Conservation (phyloP, 2,888 invertebrate species). For the Germaria angustata region DNA sequence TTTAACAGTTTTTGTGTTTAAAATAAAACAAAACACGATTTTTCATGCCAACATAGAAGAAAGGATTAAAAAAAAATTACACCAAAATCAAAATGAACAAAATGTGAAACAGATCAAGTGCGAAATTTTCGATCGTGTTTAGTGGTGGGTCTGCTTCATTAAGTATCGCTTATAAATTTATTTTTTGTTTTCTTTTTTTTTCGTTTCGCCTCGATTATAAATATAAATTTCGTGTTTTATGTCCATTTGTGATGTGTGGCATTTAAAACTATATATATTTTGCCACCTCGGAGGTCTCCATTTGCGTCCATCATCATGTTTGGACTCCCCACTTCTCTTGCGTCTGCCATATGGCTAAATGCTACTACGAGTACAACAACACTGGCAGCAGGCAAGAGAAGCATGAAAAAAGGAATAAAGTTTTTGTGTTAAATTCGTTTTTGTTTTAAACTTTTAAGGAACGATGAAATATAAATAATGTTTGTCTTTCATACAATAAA, state of each 20-base stretch:
- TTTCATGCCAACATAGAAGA: not conserved
- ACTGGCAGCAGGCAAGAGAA: not conserved
- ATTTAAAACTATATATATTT: conserved; percentile 47
- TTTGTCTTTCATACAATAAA: conserved; percentile 51
- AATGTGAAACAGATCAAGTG: conserved; percentile 60
- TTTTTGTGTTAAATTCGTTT: not conserved
- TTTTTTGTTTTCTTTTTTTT: not conserved
- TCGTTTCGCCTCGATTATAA: conserved; percentile 21
- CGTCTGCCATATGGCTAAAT: not conserved
- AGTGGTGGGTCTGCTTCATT: conserved; percentile 29
- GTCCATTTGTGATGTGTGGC: conserved; percentile 37
- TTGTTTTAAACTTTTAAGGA: conserved; percentile 31
- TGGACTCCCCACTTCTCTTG: not conserved
- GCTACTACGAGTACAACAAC: not conserved
- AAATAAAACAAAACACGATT: conserved; percentile 42
- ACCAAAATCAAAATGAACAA: conserved; percentile 34
- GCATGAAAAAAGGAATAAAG: not conserved
- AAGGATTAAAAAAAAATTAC: conserved; percentile 41
- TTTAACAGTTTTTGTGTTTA: conserved; percentile 58
- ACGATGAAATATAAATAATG: conserved; percentile 39
- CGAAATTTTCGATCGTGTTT: conserved; percentile 47
- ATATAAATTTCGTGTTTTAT: conserved; percentile 45
- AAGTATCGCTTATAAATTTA: not conserved
- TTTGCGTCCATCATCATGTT: conserved; percentile 43
- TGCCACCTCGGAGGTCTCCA: conserved; percentile 65